Conservation (phyloP, 2,888 invertebrate genomes). For the Acleris cristana region DNA sequence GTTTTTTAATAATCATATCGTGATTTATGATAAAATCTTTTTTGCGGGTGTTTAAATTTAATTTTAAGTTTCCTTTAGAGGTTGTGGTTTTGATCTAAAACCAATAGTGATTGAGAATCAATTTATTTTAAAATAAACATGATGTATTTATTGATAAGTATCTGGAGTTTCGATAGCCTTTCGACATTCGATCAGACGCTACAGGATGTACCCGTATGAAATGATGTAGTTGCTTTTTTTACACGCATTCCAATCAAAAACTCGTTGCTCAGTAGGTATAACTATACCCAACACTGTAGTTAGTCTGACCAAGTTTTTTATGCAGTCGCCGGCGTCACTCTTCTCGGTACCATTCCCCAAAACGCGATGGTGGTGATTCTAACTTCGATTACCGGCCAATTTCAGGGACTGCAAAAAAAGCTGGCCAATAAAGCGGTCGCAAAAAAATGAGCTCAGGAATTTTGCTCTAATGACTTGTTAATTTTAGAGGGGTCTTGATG, state of each 20-base stretch:
- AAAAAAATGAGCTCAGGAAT: conserved; percentile 71
- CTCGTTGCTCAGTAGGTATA: conserved; percentile 55
- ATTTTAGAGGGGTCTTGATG: conserved; percentile 69
- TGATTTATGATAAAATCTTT: too few relatives aligned
- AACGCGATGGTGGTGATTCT: conserved; percentile 31
- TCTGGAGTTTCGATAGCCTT: conserved; percentile 33
- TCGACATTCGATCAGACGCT: conserved; percentile 31
- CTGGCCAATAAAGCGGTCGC: conserved; percentile 40
- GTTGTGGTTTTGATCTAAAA: too few relatives aligned
- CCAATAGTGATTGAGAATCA: too few relatives aligned
- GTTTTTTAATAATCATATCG: background rate
- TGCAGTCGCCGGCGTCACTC: conserved; percentile 31
- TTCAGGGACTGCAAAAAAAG: conserved; percentile 29
- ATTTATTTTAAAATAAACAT: background rate
- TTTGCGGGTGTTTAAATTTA: too few relatives aligned
- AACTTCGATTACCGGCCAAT: conserved; percentile 22
- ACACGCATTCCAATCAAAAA: conserved; percentile 77
- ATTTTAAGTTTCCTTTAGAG: too few relatives aligned
- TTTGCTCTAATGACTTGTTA: conserved; percentile 76
- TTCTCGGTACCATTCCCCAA: conserved; percentile 31
- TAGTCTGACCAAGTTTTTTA: conserved; percentile 38
- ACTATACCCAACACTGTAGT: conserved; percentile 35
- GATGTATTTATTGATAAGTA: conserved; percentile 11
- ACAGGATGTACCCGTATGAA: conserved; percentile 65
- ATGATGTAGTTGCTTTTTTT: conserved; percentile 70